Conservation (phyloP, 1,140 invertebrate species). For the Oedothorax gibbosus region DNA sequence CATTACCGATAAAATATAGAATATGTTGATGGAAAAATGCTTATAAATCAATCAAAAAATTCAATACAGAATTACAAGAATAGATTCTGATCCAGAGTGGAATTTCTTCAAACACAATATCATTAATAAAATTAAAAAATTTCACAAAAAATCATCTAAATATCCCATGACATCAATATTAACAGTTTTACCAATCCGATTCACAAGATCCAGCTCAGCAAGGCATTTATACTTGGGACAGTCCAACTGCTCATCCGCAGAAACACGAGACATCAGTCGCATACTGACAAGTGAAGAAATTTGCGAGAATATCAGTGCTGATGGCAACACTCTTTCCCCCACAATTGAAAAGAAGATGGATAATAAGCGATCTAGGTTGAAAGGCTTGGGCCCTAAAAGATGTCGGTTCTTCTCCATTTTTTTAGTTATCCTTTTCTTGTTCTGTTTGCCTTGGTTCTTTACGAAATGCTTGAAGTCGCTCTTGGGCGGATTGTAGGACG, state of each 20-base stretch:
- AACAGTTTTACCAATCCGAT: conserved; percentile 46
- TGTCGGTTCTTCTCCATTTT: conserved; percentile 65
- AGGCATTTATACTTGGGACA: conserved; percentile 57
- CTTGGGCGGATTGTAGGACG: conserved; percentile 89
- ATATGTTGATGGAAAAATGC: too few species aligned
- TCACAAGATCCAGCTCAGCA: conserved; percentile 38
- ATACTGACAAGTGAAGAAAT: conserved; percentile 41
- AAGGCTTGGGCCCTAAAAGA: conserved; percentile 81
- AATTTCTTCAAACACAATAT: background rate
- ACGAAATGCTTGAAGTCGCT: conserved; percentile 82
- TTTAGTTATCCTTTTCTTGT: conserved; percentile 65
- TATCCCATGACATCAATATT: conserved; percentile 49
- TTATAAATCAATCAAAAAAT: too few species aligned
- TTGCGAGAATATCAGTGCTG: conserved; percentile 74
- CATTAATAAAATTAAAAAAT: background rate
- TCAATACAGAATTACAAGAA: too few species aligned
- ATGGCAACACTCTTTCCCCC: conserved; percentile 84
- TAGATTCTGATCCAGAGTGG: background rate
- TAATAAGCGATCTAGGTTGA: conserved; percentile 84
- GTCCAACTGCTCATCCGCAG: conserved; percentile 42
- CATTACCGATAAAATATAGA: too few species aligned
- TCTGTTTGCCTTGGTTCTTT: conserved; percentile 48
- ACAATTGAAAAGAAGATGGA: conserved; percentile 93
- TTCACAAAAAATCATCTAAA: conserved; percentile 54
- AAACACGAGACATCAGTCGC: conserved; percentile 14